These are phyloP conservation scores for Dolomedes plantarius DNA, from an alignment of 2,888 invertebrate genomes.

Conservation along the genomic window DNA sequence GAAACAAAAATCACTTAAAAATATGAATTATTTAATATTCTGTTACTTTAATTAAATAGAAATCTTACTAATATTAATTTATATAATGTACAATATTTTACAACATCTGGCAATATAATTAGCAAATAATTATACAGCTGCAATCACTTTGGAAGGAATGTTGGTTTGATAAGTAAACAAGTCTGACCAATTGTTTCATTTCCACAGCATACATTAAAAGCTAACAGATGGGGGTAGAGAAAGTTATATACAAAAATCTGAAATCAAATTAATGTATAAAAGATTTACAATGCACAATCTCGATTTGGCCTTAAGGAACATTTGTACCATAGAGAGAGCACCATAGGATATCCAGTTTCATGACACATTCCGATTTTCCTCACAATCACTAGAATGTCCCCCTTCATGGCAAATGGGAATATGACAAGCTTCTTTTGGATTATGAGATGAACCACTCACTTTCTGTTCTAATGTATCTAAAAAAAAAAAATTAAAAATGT, in stretches of 20 bases:
- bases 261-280: neutral
- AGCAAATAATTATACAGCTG: neutral
- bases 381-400: neutral
- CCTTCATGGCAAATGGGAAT: neutral
- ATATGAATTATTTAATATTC: constrained; percentile 9
- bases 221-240: neutral
- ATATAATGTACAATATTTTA: constrained; percentile 3
- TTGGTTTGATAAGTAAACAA: neutral
- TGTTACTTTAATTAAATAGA: neutral
- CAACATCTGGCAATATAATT: neutral
- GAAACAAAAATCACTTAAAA: neutral
- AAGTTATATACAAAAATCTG: neutral
- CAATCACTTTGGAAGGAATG: neutral
- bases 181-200: neutral
- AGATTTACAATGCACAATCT: neutral
- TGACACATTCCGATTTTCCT: neutral
- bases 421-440: neutral
- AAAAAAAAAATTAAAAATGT: no score
- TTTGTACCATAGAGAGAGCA: constrained; percentile 7
- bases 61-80: neutral
- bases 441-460: neutral
- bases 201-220: neutral
- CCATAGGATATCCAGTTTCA: neutral
- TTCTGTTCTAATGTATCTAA: neutral
- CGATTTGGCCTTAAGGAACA: constrained; percentile 8